A percentile compares a stretch with the other conserved stretches of the same genome.
phyloP scores from a whole-genome alignment of 2,888 invertebrate genomes.

The Ochropacha duplaris region DNA sequence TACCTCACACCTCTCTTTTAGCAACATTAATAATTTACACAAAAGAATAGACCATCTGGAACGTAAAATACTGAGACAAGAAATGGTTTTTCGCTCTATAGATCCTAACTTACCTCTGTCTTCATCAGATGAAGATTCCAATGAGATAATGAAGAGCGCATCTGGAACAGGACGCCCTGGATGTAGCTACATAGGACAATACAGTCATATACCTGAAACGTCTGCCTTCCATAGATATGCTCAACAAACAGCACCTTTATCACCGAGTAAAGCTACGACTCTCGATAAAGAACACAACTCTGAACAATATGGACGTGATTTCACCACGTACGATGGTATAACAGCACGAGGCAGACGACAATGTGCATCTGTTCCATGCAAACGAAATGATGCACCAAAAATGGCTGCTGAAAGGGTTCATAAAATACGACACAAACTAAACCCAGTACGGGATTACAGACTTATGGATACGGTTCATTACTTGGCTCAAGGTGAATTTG shows the following conservation, averaged over 20 bases:
- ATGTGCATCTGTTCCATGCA: conserved; percentile 71
- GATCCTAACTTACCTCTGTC: conserved; percentile 57
- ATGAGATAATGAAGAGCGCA: conserved; percentile 43
- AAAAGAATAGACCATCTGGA: conserved; percentile 65
- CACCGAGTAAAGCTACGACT: conserved; percentile 66
- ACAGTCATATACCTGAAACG: conserved; percentile 72
- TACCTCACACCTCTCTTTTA: conserved; percentile 32
- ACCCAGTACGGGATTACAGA: conserved; percentile 74
- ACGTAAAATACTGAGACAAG: conserved; percentile 63
- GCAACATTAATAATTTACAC: conserved; percentile 47
- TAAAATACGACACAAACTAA: conserved; percentile 73
- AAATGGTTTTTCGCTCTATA: conserved; percentile 66
- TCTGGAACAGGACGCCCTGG: conserved; percentile 52
- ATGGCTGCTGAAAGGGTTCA: conserved; percentile 71
- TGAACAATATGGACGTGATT: conserved; percentile 74
- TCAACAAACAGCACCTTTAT: conserved; percentile 58
- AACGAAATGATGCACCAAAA: conserved; percentile 64
- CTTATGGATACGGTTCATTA: conserved; percentile 79
- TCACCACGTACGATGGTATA: conserved; percentile 73
- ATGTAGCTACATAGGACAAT: conserved; percentile 73
- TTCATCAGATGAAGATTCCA: conserved; percentile 64
- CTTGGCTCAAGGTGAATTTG: conserved; percentile 77
- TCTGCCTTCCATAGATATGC: conserved; percentile 73
- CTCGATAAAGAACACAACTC: conserved; percentile 74
- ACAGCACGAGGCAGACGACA: conserved; percentile 72